phyloP scores from a whole-genome alignment of 2,797 vertebrate species.

The Huso huso region DNA sequence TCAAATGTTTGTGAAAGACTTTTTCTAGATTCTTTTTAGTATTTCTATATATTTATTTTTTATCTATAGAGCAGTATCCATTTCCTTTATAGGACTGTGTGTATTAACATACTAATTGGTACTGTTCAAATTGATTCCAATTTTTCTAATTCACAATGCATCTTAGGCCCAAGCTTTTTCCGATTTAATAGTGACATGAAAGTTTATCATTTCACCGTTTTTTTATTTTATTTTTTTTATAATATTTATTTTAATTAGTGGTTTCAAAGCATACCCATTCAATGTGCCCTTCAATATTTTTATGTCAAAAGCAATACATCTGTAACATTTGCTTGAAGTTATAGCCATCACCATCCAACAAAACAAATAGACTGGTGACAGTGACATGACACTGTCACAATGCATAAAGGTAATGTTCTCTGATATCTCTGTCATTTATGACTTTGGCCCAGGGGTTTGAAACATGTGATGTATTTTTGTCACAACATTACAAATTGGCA shows the following conservation, averaged over 20 bases:
- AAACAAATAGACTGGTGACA: slow-evolving; percentile 56
- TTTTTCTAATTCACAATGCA: too few species aligned
- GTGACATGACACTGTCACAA: slow-evolving; percentile 66
- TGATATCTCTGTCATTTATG: slow-evolving; percentile 38
- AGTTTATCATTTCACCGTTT: too few species aligned
- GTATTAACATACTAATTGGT: too few species aligned
- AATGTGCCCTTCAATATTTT: slow-evolving; percentile 69
- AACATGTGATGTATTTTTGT: slow-evolving; percentile 73
- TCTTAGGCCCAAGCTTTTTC: too few species aligned
- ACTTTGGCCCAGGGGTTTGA: slow-evolving; percentile 43
- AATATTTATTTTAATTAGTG: slow-evolving; percentile 22
- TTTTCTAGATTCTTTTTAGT: too few species aligned
- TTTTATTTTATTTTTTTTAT: too few species aligned
- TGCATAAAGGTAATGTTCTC: slow-evolving; percentile 63
- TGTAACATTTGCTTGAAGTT: slow-evolving; percentile 53
- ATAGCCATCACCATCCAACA: slow-evolving; percentile 40
- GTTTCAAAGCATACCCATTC: slow-evolving; percentile 42
- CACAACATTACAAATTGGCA: slow-evolving; percentile 71
- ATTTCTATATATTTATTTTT: too few species aligned
- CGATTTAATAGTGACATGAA: too few species aligned
- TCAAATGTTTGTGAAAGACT: too few species aligned
- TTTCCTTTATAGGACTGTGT: too few species aligned
- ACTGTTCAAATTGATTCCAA: too few species aligned
- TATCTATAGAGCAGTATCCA: too few species aligned
- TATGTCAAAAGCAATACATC: slow-evolving; percentile 68